These are phyloP conservation scores for Enteromius viviparus DNA, from an alignment of 2,797 vertebrate species.

Conservation along the genomic window DNA sequence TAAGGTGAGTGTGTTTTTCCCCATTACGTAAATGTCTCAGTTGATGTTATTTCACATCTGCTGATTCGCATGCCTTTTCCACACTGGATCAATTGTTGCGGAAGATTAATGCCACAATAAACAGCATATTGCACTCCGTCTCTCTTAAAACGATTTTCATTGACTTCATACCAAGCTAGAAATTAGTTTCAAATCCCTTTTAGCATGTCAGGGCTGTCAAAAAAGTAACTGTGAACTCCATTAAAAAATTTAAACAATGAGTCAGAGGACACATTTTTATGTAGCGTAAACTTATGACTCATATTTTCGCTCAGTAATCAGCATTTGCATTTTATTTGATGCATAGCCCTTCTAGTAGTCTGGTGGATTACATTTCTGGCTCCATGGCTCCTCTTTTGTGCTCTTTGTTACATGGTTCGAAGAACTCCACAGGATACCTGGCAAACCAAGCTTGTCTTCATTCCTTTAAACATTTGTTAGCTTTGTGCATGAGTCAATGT, in stretches of 20 bases:
- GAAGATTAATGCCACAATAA: slow-evolving; percentile 45
- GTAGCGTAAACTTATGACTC: slow-evolving; percentile 55
- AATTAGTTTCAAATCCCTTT: slow-evolving; percentile 45
- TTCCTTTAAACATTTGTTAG: slow-evolving; percentile 45
- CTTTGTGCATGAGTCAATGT: slow-evolving; percentile 28
- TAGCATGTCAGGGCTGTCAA: slow-evolving; percentile 37
- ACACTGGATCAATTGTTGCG: slow-evolving; percentile 13
- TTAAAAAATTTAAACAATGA: slow-evolving; percentile 52
- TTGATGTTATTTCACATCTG: slow-evolving; percentile 1
- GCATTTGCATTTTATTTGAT: slow-evolving; percentile 53
- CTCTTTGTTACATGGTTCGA: slow-evolving; percentile 49
- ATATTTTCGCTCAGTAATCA: slow-evolving; percentile 47
- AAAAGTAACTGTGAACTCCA: slow-evolving; percentile 34
- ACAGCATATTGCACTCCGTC: slow-evolving; percentile 24
- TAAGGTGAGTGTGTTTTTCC: slow-evolving; percentile 21
- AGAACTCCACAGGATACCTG: slow-evolving; percentile 45
- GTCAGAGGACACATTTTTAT: slow-evolving; percentile 46
- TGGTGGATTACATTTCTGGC: slow-evolving; percentile 50
- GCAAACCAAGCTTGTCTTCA: slow-evolving; percentile 31
- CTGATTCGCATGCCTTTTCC: slow-evolving; percentile 25
- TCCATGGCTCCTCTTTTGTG: slow-evolving; percentile 30
- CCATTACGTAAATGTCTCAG: slow-evolving; percentile 12
- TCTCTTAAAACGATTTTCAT: slow-evolving; percentile 36
- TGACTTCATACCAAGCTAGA: slow-evolving; percentile 41
- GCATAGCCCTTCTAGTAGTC: slow-evolving; percentile 14